Evolutionary conservation across 1,140 invertebrate species (phyloP), one percentile per base, ranked within the genome.

Genomic region (Cyphomyrmex costatus): DNA sequence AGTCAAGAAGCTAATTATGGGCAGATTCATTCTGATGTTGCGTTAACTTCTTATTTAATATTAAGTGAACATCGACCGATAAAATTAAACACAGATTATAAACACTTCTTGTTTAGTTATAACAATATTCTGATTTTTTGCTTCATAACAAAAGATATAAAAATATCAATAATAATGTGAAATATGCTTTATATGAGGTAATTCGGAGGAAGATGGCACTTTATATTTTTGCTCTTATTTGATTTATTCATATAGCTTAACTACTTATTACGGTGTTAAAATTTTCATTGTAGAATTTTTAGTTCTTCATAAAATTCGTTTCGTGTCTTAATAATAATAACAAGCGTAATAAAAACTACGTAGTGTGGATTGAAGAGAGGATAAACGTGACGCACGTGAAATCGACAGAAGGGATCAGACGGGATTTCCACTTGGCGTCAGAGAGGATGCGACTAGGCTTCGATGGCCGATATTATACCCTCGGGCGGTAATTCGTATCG

Each of bases 401-500:
- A 82, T 60, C 21, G 76, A 33, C 70, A 53, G 58, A 73, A 87
- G 79, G 82, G 82, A 79, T 86, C 77, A 73, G 78, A 65, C 70
- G 16, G 82, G 78, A 70, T 88, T 74, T 85, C 49, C 66, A 53
- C 33, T 68, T 71, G 85, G 76, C 53, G 76, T 21, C 10, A 65
- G 65, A 51, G 79, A 86, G 79, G 88, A 24, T 53, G 70, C 19
- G 65, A 90, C 53, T 65, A 61, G 88, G 77, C 14, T 85, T 77
- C 86, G 76, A 89, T 86, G 73, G 88, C 85, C 88, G 90, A 91
- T 91, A 91, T 91, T 91, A 85, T 87, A 68, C 51, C 90, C 90
- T 70, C 65, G 73, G 90, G 90, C 90, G 88, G 90, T 89, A 91
- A 91, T 91, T 91, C 90, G 89, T 89, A 89, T 89, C 86, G 89